A percentile compares a stretch with the other conserved stretches of the same genome.
phyloP scores from a whole-genome alignment of 2,113 vertebrate genomes.

The Xiphophorus maculatus region DNA sequence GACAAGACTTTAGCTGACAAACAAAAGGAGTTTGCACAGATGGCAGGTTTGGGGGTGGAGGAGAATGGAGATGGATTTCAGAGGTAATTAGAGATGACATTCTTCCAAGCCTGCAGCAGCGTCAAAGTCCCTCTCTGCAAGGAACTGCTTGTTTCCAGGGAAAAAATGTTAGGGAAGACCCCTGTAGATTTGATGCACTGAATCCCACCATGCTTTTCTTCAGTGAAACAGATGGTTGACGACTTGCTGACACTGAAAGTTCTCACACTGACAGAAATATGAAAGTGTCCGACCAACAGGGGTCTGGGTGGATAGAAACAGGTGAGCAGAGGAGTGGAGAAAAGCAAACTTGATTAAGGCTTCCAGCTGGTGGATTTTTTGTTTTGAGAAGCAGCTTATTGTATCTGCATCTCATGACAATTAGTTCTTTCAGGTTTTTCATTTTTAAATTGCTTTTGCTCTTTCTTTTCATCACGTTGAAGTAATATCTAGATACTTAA shows the following conservation, averaged over 20 bases:
- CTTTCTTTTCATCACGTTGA: background rate
- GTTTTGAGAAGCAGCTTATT: background rate
- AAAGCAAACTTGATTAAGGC: slow-evolving; percentile 8
- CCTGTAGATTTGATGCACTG: slow-evolving; percentile 25
- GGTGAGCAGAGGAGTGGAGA: background rate
- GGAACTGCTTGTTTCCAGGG: slow-evolving; percentile 42
- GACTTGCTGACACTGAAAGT: slow-evolving; percentile 34
- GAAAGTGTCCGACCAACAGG: slow-evolving; percentile 31
- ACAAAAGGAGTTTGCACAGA: slow-evolving; percentile 46
- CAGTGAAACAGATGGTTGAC: slow-evolving; percentile 44
- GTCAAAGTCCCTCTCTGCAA: slow-evolving; percentile 54
- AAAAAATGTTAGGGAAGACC: slow-evolving; percentile 53
- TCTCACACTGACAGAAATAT: slow-evolving; percentile 40
- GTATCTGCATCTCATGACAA: background rate
- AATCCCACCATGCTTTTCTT: slow-evolving; percentile 17
- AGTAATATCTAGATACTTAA: slow-evolving; percentile 1
- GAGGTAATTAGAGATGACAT: slow-evolving; percentile 69
- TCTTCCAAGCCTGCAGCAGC: slow-evolving; percentile 54
- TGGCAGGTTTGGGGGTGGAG: slow-evolving; percentile 32
- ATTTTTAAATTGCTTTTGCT: background rate
- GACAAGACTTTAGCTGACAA: slow-evolving; percentile 46
- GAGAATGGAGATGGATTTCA: slow-evolving; percentile 62
- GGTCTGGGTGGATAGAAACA: background rate
- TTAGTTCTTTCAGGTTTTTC: background rate
- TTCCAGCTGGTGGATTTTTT: background rate